Percentiles rank a stretch among this genome's conserved stretches.
Evolutionary conservation across 2,888 invertebrate species (phyloP).

Genomic region (Campaea margaritaria): DNA sequence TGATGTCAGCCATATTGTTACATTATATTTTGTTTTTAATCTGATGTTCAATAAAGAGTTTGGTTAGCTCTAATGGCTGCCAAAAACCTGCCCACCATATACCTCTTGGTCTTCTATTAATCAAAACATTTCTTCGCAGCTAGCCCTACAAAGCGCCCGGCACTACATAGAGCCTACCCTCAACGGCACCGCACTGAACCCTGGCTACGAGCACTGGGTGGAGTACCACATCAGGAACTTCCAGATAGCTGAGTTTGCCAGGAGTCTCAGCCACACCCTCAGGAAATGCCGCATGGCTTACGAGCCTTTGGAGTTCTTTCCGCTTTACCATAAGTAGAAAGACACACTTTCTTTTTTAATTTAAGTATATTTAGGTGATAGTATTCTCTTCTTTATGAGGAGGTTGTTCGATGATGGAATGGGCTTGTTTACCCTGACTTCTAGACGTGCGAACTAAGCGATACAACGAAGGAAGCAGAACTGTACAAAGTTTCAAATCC

Average conservation of each 20-base stretch:
- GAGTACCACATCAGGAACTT: slow-evolving; percentile 45
- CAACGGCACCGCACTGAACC: slow-evolving; percentile 67
- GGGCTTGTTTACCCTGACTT: too few species aligned
- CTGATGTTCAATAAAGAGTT: too few species aligned
- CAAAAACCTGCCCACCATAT: too few species aligned
- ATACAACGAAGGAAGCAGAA: too few species aligned
- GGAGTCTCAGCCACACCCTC: slow-evolving; percentile 47
- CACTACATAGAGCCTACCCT: slow-evolving; percentile 58
- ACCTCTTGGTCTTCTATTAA: too few species aligned
- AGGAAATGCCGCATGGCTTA: slow-evolving; percentile 54
- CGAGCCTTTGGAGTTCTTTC: slow-evolving; percentile 57
- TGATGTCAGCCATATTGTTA: too few species aligned
- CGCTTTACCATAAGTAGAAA: slow-evolving; percentile 55
- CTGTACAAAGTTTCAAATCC: too few species aligned
- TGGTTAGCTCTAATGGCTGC: too few species aligned
- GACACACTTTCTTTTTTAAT: not conserved
- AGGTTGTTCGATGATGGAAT: too few species aligned
- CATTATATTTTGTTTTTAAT: too few species aligned
- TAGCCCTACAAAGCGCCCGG: slow-evolving; percentile 51
- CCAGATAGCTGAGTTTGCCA: slow-evolving; percentile 50
- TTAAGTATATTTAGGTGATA: not conserved
- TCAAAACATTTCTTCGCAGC: slow-evolving; percentile 42
- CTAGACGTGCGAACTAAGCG: too few species aligned
- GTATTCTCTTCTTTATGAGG: too few species aligned
- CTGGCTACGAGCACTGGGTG: slow-evolving; percentile 63